A percentile compares a stretch with the other conserved stretches of the same genome.
phyloP scores from a whole-genome alignment of 2,113 vertebrate species.

The Athene noctua region DNA sequence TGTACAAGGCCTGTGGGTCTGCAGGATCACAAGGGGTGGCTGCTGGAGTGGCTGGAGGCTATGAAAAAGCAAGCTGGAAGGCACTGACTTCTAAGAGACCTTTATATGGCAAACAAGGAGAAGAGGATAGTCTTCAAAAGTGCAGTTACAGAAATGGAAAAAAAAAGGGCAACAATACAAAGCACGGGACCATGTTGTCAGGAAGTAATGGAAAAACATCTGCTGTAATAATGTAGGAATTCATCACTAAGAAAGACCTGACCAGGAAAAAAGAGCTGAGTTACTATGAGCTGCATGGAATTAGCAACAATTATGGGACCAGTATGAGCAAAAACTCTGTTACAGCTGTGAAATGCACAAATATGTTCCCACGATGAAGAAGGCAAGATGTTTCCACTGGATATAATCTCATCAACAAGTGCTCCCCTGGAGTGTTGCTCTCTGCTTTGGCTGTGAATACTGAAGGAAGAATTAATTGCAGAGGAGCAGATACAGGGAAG shows the following conservation, averaged over 20 bases:
- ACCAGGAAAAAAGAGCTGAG: not conserved
- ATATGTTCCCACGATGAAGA: not conserved
- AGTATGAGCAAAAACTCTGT: not conserved
- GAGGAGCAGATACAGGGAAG: not conserved
- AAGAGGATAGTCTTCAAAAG: not conserved
- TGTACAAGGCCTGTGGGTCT: not conserved
- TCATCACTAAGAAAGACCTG: not conserved
- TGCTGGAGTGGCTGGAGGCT: accelerated
- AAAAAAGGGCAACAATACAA: not conserved
- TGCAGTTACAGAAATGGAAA: not conserved
- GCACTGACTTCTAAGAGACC: not conserved
- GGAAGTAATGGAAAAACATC: not conserved
- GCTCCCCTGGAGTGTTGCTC: not conserved
- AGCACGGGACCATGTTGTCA: not conserved
- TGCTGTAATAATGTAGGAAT: not conserved
- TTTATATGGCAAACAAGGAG: not conserved
- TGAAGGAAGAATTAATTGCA: not conserved
- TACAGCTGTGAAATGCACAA: not conserved
- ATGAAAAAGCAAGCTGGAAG: not conserved
- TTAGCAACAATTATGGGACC: not conserved
- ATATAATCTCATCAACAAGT: not conserved
- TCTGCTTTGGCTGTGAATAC: not conserved
- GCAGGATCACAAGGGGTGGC: not conserved
- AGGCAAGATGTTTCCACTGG: not conserved
- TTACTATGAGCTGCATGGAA: not conserved